Evolutionary conservation across 2,888 invertebrate genomes (phyloP).

Genomic region (Hirtodrosophila trivittata): DNA sequence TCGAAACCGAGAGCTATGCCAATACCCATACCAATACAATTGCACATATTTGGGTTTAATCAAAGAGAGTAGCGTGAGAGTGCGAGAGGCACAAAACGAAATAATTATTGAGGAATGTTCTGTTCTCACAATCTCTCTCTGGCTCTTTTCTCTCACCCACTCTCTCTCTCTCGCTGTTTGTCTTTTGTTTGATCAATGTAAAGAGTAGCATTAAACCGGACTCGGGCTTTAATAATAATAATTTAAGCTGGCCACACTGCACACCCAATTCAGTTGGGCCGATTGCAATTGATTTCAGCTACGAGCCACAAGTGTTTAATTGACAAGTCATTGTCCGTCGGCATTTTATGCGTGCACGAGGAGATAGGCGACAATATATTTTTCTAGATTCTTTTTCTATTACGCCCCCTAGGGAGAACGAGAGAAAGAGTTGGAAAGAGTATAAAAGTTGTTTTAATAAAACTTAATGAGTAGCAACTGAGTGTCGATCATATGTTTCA

Average conservation of each 20-base stretch:
- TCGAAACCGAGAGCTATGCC: conserved; percentile 34
- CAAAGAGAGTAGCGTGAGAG: conserved; percentile 15
- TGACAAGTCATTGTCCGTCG: conserved; percentile 40
- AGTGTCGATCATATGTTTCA: conserved; percentile 12
- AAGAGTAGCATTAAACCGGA: conserved; percentile 13
- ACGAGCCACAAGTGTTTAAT: conserved; percentile 2
- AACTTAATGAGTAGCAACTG: background rate
- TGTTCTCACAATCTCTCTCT: background rate
- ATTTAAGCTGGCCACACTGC: conserved; percentile 24
- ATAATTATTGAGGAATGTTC: background rate
- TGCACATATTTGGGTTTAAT: conserved; percentile 16
- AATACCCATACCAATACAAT: conserved; percentile 3
- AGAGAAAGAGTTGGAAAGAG: conserved; percentile 6
- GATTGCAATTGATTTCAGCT: conserved; percentile 3
- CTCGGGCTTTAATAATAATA: conserved; percentile 3
- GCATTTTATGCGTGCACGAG: conserved; percentile 25
- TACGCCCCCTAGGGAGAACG: conserved; percentile 18
- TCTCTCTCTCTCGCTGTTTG: background rate
- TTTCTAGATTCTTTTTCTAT: too few relatives aligned
- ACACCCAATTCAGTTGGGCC: background rate
- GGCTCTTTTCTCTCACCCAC: conserved; percentile 1
- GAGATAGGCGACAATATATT: conserved; percentile 30
- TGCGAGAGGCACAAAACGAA: background rate
- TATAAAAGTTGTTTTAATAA: too few relatives aligned
- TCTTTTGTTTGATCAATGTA: conserved; percentile 45